Evolutionary conservation across 2,113 vertebrate genomes (phyloP).

Genomic region (Mugil cephalus): DNA sequence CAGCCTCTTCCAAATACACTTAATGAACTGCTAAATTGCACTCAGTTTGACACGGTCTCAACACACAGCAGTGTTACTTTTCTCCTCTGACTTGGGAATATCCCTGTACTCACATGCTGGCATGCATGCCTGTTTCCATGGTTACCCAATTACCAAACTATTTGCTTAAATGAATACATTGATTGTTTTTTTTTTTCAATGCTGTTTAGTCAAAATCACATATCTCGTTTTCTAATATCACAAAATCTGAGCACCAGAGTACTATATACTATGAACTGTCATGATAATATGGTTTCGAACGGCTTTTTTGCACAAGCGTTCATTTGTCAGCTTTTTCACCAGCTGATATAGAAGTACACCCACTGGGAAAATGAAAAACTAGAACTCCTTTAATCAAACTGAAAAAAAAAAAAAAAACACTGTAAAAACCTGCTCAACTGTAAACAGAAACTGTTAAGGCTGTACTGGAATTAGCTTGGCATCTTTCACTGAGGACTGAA

Average conservation of each 20-base stretch:
- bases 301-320: no score
- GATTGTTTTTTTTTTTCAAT: background rate
- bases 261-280: no score
- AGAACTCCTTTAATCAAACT: no score
- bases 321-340: no score
- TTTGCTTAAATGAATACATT: background rate
- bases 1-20: conserved; percentile 4
- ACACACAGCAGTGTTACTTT: background rate
- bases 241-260: no score
- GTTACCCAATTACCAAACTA: background rate
- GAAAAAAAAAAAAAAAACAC: no score
- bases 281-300: no score
- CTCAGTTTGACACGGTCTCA: background rate
- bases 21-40: conserved; percentile 2
- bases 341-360: no score
- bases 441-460: background rate
- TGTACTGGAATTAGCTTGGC: background rate
- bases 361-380: no score
- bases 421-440: no score
- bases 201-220: background rate
- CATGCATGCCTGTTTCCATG: conserved; percentile 11
- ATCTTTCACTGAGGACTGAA: background rate
- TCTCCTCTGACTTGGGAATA: background rate
- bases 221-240: no score
- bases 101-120: background rate